phyloP scores from a whole-genome alignment of 2,888 invertebrate species.

The Drosophila pseudotalamancana region DNA sequence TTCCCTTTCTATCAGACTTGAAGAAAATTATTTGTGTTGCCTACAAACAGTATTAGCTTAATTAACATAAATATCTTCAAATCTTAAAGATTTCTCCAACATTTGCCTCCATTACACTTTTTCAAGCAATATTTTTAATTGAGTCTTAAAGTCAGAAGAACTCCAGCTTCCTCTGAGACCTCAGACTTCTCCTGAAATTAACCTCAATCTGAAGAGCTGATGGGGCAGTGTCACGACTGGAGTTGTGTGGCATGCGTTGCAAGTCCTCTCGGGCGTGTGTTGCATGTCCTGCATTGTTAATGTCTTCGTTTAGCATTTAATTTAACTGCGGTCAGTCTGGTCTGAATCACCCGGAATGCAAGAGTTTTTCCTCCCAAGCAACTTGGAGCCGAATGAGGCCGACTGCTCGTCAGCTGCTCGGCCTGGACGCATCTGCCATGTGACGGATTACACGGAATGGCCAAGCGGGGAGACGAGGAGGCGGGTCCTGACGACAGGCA shows the following conservation, averaged over 20 bases:
- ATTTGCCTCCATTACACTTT: too few relatives aligned
- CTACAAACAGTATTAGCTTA: too few relatives aligned
- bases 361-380: conserved; percentile 44
- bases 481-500: conserved; percentile 37
- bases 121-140: too few relatives aligned
- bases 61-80: too few relatives aligned
- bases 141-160: too few relatives aligned
- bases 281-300: conserved; percentile 69
- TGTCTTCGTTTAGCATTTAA: conserved; percentile 81
- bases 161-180: neutral
- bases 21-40: too few relatives aligned
- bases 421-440: conserved; percentile 30
- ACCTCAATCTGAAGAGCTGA: conserved; percentile 19
- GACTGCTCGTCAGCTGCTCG: conserved; percentile 9
- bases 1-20: neutral
- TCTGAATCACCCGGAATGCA: conserved; percentile 58
- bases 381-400: conserved; percentile 14
- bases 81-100: too few relatives aligned
- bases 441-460: conserved; percentile 59
- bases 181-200: conserved; percentile 21
- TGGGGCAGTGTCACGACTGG: conserved; percentile 17
- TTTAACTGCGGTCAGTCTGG: conserved; percentile 73
- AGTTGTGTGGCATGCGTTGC: conserved; percentile 16
- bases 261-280: conserved; percentile 6
- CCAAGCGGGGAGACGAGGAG: conserved; percentile 11